Evolutionary conservation across 2,888 invertebrate genomes (phyloP), one percentile per base, ranked within the genome.

Genomic region (Spatulosminthurus flaviceps): DNA sequence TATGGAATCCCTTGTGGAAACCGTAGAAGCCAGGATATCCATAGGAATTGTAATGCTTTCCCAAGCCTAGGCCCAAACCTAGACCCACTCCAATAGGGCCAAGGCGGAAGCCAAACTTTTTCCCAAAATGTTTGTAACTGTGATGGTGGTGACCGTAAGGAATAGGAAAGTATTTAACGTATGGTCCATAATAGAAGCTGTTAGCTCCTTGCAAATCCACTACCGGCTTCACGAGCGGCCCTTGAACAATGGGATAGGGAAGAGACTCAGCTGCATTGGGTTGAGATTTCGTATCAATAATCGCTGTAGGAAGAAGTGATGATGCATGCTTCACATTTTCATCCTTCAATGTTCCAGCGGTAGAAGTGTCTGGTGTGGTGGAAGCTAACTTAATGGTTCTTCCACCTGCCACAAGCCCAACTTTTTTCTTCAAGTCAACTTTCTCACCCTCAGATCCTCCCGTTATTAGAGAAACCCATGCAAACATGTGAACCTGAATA

Each of bases 1-100:
- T 71, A 24, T 71, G 71, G 24, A 71, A 71, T 71, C 71, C 71
- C 41, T 34, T 42, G 21, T 71, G 34, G 41, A 41, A 71, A 11
- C 41, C 21, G 21, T 21, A 13, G 24, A 22, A 4, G 16, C 71
- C 71, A 22, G 71, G 71, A 24, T 22, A 22, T 1, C 29, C 34
- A 21, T n/a, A 41, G 22, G 34, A 29, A 34, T 70, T 28, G 22
- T 16, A 41, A 22, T 24, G 42, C 5, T 11, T 13, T 41, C 42
- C 42, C 19, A 19, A 71, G 21, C 71, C 42, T 7, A 19, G 42
- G 21, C 71, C 42, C 13, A 41, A 71, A 21, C 42, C 42, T 7
- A 71, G 16, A 22, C 71, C 71, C 7, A 71, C 42, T 41, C 71
- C 71, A 42, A 9, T 21, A 5, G 41, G 42, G 16, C 42, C 42